Evolutionary conservation across 1,140 invertebrate genomes (phyloP).

Genomic region (Antheraea mylitta): DNA sequence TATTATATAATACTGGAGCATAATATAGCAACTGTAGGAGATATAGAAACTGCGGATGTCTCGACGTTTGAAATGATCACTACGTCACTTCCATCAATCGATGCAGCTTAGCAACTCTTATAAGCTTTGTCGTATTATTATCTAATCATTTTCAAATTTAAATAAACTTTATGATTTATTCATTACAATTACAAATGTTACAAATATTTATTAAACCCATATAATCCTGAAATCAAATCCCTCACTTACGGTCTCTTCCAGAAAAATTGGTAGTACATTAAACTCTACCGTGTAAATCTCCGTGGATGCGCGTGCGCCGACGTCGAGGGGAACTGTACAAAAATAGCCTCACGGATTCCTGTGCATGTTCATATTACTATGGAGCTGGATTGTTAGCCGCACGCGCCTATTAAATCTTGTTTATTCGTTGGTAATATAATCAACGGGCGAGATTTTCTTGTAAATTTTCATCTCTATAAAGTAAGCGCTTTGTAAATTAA

Average conservation of each 20-base stretch:
- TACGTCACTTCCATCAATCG: too few species aligned
- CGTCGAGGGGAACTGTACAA: conserved; percentile 38
- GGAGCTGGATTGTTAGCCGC: conserved; percentile 24
- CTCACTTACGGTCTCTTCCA: conserved; percentile 10
- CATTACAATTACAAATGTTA: too few species aligned
- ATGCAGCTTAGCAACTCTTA: too few species aligned
- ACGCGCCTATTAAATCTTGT: conserved; percentile 29
- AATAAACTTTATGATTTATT: too few species aligned
- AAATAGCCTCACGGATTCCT: conserved; percentile 48
- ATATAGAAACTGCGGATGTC: too few species aligned
- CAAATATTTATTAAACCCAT: too few species aligned
- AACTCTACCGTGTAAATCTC: conserved; percentile 34
- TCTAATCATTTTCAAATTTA: too few species aligned
- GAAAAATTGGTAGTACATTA: conserved; percentile 35
- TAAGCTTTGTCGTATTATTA: too few species aligned
- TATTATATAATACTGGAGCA: too few species aligned
- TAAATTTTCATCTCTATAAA: not conserved
- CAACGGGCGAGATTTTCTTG: conserved; percentile 13
- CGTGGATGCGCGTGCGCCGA: conserved; percentile 30
- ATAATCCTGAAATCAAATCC: not conserved
- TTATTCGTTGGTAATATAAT: conserved; percentile 14
- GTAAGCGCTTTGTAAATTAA: not conserved
- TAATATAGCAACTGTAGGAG: too few species aligned
- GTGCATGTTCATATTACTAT: conserved; percentile 26
- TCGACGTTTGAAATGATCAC: too few species aligned